Evolutionary conservation across 2,113 vertebrate genomes (phyloP), one percentile per base, ranked within the genome.

Genomic region (Hemichromis elongatus): DNA sequence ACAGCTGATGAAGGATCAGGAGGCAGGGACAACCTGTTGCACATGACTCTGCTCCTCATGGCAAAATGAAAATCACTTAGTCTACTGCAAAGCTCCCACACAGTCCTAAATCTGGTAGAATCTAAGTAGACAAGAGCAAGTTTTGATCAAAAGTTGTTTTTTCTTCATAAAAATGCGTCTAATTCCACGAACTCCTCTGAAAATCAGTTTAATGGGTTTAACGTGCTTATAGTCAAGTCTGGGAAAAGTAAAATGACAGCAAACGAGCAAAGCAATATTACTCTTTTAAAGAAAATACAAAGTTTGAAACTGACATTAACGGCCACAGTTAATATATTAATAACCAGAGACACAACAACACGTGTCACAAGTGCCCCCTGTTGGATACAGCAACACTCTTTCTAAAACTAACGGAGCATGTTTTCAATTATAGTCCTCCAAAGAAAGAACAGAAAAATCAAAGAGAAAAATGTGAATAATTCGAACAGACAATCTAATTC

Each of bases 351-450:
- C 28, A 35, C 79, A 56, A 9, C 37, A 84, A 4, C 70, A 30
- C 56, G 93, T 83, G 86, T 79, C 91, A 84, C 87, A 90, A 79
- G 83, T 90, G 92, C 92, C 94, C 94, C 94, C 93, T 94, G 83
- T 93, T 93, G 93, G 93, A 91, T 7, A 35, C 54, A 68, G 19
- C 7, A 8, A 42, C 35, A 1, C 54, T 19, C 30, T 5, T 5
- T 81, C 28, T 70, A 4, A 50, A 40, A 12, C 28, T 37, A 37
- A 70, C 4, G 9, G 55, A n/a, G 83, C 70, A 66, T 87, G 86
- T 84, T 57, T 88, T 90, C 77, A 82, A 83, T 90, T 85, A 86
- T 7, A 26, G 13, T 53, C 11, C 35, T 75, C 47, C 5, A 24
- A 81, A 55, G 54, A 9, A 45, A 40, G 52, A 79, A 83, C 59